Evolutionary conservation across 2,888 invertebrate species (phyloP), one percentile per base, ranked within the genome.

Genomic region (Erebia ligea): DNA sequence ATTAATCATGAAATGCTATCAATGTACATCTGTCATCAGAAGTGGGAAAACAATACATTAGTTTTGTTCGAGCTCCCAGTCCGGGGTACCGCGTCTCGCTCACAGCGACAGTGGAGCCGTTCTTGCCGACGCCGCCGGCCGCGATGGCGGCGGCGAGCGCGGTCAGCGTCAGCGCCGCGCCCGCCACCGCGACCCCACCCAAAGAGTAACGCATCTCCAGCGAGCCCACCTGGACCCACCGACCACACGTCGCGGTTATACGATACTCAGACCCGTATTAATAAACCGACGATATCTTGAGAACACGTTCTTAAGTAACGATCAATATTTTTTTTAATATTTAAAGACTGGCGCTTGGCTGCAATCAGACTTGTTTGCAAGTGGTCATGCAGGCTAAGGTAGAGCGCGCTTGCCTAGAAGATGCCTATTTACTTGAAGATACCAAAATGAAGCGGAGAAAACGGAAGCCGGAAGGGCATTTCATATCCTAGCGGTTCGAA

Each of bases 41-140:
- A 61, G 45, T 61, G 45, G 45, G 61, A 42, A 21, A 19, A 11
- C 5, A n/a, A 17, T 17, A n/a, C 13, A 0, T 11, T 13, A 11
- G 45, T 45, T 5, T 11, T 9, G n/a, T n/a, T 68, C 70, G 72
- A 70, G 68, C 70, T 65, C 57, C 70, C 66, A 11, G 65, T 3
- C 17, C 34, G 13, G 57, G 19, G 58, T n/a, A 71, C 63, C 65
- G 65, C 62, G 57, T 54, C 64, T 70, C 63, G 74, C 98, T 97
- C 97, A 99, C 99, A 93, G 99, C 99, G 84, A 99, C 98, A 79
- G 99, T 98, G 85, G 99, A 99, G 94, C 99, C 99, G 94, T 99
- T 99, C 95, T 98, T 99, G 89, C 99, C 99, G 88, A 97, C 97
- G 92, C 99, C 99, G 90, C 98, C 97, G 86, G 95, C 95, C 89